phyloP scores from a whole-genome alignment of 2,888 invertebrate species.

The Spodoptera picta region DNA sequence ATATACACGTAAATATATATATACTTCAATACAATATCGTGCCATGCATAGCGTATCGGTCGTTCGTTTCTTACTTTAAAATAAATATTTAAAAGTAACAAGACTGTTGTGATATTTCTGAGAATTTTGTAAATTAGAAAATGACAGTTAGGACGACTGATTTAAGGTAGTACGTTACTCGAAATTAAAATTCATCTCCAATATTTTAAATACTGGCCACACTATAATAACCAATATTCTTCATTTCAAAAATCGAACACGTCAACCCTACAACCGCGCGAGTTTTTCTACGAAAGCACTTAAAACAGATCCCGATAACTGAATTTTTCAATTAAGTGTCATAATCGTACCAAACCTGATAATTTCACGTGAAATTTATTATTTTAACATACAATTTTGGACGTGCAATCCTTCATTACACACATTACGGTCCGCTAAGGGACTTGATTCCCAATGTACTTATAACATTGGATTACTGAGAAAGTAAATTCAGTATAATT shows the following conservation, averaged over 20 bases:
- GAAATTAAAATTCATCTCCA: too few species aligned
- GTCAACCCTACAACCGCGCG: constrained; percentile 67
- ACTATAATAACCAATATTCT: too few species aligned
- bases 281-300: constrained; percentile 83
- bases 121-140: too few species aligned
- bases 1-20: too few species aligned
- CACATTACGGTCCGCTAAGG: constrained; percentile 72
- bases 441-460: constrained; percentile 49
- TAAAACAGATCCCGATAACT: constrained; percentile 80
- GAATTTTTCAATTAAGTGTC: constrained; percentile 87
- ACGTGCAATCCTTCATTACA: constrained; percentile 69
- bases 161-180: too few species aligned
- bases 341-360: constrained; percentile 77
- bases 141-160: too few species aligned
- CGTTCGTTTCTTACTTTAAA: too few species aligned
- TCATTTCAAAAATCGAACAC: constrained; percentile 11
- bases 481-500: constrained; percentile 46
- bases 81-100: too few species aligned
- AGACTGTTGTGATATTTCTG: too few species aligned
- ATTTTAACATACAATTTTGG: constrained; percentile 78
- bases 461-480: constrained; percentile 54
- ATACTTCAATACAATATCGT: too few species aligned
- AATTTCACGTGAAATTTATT: constrained; percentile 80
- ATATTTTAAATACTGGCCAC: too few species aligned
- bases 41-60: too few species aligned